Percentiles rank a stretch among this genome's conserved stretches.
phyloP scores from a whole-genome alignment of 2,797 vertebrate genomes.

The Falco rusticolus region DNA sequence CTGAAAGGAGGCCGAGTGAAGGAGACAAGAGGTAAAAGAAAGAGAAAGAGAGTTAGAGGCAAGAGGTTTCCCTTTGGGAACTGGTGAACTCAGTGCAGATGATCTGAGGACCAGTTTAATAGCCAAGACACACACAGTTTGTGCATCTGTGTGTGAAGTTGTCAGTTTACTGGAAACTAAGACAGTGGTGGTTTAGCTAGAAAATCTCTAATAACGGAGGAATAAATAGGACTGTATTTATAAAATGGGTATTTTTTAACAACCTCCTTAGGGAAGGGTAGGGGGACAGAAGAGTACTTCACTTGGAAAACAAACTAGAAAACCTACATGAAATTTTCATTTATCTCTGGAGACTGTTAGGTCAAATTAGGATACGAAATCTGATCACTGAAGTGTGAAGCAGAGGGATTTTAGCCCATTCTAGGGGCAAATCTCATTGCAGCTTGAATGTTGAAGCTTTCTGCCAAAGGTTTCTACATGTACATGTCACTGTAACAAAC shows the following conservation, averaged over 20 bases:
- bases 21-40: not conserved
- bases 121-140: not conserved
- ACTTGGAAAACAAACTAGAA: not conserved
- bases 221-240: constrained; percentile 5
- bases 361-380: constrained; percentile 47
- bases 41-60: not conserved
- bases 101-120: constrained; percentile 15
- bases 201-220: constrained; percentile 21
- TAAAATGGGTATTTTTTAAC: not conserved
- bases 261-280: not conserved
- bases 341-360: constrained; percentile 5
- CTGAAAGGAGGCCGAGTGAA: not conserved
- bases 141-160: not conserved
- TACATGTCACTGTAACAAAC: not conserved
- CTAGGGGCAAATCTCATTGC: not conserved
- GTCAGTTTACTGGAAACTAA: constrained; percentile 29
- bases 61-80: not conserved
- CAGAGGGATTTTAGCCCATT: not conserved
- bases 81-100: not conserved
- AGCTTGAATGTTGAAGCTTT: not conserved
- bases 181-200: not conserved
- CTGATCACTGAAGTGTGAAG: not conserved
- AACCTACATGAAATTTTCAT: not conserved
- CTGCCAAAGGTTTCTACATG: not conserved
- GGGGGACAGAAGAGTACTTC: not conserved